Conservation (phyloP, 1,140 invertebrate genomes). For the Drosophila bocki region DNA sequence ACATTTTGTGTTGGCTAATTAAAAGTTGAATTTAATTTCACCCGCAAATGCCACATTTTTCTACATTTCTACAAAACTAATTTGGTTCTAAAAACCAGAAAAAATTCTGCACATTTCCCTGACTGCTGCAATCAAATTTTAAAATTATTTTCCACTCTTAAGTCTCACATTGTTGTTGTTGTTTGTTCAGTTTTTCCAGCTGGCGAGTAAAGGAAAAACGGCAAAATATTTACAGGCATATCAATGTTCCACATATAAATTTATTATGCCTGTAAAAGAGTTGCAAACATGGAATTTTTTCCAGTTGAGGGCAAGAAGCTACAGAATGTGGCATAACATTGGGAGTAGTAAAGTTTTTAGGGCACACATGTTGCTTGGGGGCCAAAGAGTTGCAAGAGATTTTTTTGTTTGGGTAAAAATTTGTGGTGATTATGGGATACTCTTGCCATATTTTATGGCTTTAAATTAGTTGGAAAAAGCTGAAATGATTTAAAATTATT, state of each 20-base stretch:
- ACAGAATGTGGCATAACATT: conserved; percentile 19
- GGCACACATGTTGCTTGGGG: conserved; percentile 43
- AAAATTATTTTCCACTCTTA: conserved; percentile 24
- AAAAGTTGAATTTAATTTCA: conserved; percentile 30
- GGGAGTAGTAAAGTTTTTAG: conserved; percentile 45
- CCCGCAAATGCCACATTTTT: neutral
- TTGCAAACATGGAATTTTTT: conserved; percentile 43
- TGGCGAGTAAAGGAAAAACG: neutral
- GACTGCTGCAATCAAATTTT: conserved; percentile 12
- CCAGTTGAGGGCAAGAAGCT: conserved; percentile 11
- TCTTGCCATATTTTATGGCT: neutral
- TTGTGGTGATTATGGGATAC: conserved; percentile 6
- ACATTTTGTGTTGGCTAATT: conserved; percentile 45
- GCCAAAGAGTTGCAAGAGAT: conserved; percentile 10
- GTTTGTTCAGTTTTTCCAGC: conserved; percentile 1
- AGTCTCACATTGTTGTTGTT: conserved; percentile 13
- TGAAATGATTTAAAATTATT: neutral
- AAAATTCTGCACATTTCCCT: conserved; percentile 11
- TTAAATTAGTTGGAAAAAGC: neutral
- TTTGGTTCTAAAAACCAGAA: conserved; percentile 6
- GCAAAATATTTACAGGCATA: conserved; percentile 67
- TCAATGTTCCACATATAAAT: conserved; percentile 66
- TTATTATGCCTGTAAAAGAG: conserved; percentile 61
- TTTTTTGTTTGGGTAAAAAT: neutral
- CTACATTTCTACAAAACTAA: conserved; percentile 22